phyloP scores from a whole-genome alignment of 2,888 invertebrate species.

The Dilophus febrilis region DNA sequence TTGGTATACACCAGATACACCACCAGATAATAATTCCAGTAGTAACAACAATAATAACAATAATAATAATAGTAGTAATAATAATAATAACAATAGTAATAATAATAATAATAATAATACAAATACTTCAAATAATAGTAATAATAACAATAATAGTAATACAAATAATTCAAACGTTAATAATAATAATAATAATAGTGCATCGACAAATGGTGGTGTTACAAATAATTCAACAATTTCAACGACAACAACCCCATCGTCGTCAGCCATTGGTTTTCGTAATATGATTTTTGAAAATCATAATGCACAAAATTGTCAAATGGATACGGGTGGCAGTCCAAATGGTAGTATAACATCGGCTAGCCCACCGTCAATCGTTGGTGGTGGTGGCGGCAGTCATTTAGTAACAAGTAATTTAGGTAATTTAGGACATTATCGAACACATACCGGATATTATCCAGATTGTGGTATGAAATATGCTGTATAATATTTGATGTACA shows the following conservation, averaged over 20 bases:
- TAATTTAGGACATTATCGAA: constrained; percentile 27
- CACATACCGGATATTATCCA: constrained; percentile 26
- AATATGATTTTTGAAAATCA: constrained; percentile 29
- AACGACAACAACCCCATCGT: constrained; percentile 6
- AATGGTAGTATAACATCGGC: constrained; percentile 29
- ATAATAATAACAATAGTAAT: not conserved
- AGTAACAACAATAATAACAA: constrained; percentile 8
- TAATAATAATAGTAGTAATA: constrained; percentile 15
- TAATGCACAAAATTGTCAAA: constrained; percentile 26
- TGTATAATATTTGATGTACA: constrained; percentile 17
- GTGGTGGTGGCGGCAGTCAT: constrained; percentile 21
- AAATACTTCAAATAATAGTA: not conserved
- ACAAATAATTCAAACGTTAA: constrained; percentile 9
- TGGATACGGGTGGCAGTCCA: constrained; percentile 28
- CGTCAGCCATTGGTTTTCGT: constrained; percentile 19
- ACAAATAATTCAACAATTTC: constrained; percentile 1
- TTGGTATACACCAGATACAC: constrained; percentile 31
- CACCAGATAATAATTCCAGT: constrained; percentile 16
- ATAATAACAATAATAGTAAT: not conserved
- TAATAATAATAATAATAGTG: no score
- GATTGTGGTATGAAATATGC: constrained; percentile 31
- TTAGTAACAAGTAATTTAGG: constrained; percentile 23
- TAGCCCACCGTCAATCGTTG: constrained; percentile 20
- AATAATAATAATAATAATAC: constrained; percentile 12
- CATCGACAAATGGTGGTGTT: not conserved